Evolutionary conservation across 2,113 vertebrate species (phyloP).

Genomic region (Caloenas nicobarica): DNA sequence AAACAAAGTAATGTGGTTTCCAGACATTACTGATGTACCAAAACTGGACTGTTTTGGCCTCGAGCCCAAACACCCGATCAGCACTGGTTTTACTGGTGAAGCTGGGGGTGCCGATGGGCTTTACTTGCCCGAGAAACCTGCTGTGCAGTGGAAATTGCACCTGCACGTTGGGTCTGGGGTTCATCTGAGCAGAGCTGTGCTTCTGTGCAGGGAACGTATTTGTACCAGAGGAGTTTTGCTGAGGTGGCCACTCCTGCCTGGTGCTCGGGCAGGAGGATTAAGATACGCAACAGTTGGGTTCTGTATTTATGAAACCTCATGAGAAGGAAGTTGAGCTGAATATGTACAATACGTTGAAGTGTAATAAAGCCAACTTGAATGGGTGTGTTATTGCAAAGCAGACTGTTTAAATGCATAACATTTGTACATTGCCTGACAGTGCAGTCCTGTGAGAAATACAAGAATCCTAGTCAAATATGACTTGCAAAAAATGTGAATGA

Average conservation of each 20-base stretch:
- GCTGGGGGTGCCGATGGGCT: neutral
- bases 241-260: accelerated
- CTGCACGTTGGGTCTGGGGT: accelerated
- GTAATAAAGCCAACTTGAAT: neutral
- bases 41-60: neutral
- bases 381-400: neutral
- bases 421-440: neutral
- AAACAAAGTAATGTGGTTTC: neutral
- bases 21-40: no score
- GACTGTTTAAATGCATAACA: neutral
- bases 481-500: neutral
- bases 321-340: neutral
- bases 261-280: neutral
- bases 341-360: neutral
- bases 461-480: neutral
- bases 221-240: neutral
- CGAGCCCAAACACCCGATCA: neutral
- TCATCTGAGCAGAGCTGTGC: neutral
- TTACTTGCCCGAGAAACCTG: neutral
- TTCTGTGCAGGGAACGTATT: accelerated
- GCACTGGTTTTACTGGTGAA: neutral
- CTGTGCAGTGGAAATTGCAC: neutral
- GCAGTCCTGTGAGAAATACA: neutral
- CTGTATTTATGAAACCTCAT: neutral
- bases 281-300: neutral